A percentile compares a stretch with the other conserved stretches of the same genome.
Conservation (phyloP, 2,113 vertebrate species). For the Gallinago paraguaiae region DNA sequence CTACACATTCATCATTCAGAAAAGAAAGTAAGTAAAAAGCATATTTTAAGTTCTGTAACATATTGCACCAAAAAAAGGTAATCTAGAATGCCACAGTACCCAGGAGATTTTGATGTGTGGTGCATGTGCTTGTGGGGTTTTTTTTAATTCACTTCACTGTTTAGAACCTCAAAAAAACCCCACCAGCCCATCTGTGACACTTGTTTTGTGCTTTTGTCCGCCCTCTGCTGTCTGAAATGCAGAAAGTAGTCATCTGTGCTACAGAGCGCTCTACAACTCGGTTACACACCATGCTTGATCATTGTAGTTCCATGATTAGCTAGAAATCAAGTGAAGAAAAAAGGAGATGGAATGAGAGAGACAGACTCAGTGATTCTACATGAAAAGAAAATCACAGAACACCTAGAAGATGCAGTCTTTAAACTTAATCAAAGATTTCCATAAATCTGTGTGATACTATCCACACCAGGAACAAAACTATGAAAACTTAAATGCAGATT, state of each 20-base stretch:
- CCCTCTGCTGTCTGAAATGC: constrained; percentile 25
- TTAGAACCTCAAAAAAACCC: background rate
- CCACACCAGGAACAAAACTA: background rate
- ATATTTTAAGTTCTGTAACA: background rate
- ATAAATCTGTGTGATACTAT: background rate
- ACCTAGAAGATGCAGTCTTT: background rate
- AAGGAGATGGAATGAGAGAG: background rate
- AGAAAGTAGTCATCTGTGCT: background rate
- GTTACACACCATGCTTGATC: background rate
- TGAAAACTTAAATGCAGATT: background rate
- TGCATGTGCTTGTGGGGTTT: fast-evolving
- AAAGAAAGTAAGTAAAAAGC: background rate
- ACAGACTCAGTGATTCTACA: background rate
- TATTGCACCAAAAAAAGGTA: background rate
- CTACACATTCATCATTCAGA: background rate
- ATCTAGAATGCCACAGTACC: background rate
- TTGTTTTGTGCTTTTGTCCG: background rate
- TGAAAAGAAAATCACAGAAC: background rate
- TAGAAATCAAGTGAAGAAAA: background rate
- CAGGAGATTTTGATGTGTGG: background rate
- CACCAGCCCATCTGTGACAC: background rate
- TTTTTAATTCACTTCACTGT: background rate
- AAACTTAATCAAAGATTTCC: background rate
- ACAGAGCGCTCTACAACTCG: background rate
- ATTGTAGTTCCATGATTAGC: background rate